Conservation (phyloP, 2,797 vertebrate species). For the Peromyscus nudipes region DNA sequence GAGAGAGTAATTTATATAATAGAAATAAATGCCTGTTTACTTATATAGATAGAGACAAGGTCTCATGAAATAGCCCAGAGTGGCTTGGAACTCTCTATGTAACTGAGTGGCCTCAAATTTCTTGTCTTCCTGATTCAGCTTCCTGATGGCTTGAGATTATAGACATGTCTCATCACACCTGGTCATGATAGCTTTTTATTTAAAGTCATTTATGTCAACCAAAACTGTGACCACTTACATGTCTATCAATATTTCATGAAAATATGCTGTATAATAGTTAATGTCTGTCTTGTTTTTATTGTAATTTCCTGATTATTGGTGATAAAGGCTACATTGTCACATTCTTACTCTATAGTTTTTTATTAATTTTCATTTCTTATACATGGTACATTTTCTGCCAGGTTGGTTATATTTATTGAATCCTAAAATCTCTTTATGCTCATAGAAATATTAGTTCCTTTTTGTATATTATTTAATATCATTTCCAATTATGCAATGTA, state of each 20-base stretch:
- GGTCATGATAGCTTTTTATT: neutral
- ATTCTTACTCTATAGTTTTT: neutral
- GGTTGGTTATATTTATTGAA: conserved; percentile 18
- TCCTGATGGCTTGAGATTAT: neutral
- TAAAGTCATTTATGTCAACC: neutral
- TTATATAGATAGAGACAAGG: neutral
- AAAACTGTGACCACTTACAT: neutral
- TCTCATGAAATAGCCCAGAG: neutral
- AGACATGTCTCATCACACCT: neutral
- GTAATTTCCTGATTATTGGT: neutral
- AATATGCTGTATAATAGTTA: neutral
- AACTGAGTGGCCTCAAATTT: neutral
- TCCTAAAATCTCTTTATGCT: neutral
- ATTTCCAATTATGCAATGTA: neutral
- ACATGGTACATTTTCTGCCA: neutral
- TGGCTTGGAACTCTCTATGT: neutral
- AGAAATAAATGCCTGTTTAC: neutral
- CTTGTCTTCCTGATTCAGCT: too few relatives aligned
- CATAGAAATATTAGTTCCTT: neutral
- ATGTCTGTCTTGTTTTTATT: conserved; percentile 37
- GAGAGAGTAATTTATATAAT: neutral
- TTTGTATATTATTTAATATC: conserved; percentile 9
- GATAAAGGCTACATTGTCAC: neutral
- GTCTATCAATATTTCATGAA: neutral
- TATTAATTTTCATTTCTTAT: neutral